Evolutionary conservation across 2,113 vertebrate species (phyloP).

Genomic region (Clarias batrachus): DNA sequence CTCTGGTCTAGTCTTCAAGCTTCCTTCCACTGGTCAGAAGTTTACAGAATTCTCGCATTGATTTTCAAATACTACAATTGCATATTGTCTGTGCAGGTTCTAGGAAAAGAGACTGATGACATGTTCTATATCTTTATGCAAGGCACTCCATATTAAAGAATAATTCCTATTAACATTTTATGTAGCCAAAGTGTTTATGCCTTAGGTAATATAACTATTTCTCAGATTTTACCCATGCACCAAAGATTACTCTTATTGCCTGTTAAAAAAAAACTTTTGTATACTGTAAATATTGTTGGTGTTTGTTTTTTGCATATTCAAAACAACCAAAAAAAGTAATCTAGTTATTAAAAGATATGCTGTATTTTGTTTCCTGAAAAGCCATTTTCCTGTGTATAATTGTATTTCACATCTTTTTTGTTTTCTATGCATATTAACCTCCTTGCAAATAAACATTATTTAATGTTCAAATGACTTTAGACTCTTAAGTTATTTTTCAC

Average conservation of each 20-base stretch:
- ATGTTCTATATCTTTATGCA: background rate
- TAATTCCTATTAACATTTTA: background rate
- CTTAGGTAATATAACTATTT: background rate
- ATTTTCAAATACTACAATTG: background rate
- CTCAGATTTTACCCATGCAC: background rate
- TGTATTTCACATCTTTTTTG: conserved; percentile 33
- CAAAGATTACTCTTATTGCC: conserved; percentile 19
- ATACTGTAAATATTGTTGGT: conserved; percentile 15
- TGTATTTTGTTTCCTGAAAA: background rate
- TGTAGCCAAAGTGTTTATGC: background rate
- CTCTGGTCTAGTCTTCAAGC: conserved; percentile 78
- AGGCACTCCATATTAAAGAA: background rate
- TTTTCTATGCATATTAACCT: conserved; percentile 38
- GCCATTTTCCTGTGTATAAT: conserved; percentile 8
- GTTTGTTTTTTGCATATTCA: background rate
- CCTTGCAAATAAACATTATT: conserved; percentile 64
- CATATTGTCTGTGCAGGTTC: background rate
- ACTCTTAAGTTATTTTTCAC: background rate
- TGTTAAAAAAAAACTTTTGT: background rate
- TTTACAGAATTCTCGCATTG: background rate
- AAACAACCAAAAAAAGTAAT: background rate
- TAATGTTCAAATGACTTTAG: conserved; percentile 48
- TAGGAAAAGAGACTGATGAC: background rate
- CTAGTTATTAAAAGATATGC: background rate
- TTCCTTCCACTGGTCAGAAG: background rate